phyloP scores from a whole-genome alignment of 2,113 vertebrate species.

The Phyllostomus discolor region DNA sequence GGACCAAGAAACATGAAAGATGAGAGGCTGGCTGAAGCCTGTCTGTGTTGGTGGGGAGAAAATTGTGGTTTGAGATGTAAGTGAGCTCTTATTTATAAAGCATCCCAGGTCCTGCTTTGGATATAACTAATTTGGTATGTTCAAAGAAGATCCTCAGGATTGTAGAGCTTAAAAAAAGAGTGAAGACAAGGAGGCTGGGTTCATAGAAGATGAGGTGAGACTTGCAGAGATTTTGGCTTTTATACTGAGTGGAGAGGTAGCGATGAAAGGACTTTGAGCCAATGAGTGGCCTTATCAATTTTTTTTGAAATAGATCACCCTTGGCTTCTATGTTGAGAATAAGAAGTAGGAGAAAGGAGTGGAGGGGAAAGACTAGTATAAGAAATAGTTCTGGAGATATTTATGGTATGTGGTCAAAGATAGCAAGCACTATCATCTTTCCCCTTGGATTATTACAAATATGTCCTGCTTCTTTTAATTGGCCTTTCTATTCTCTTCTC shows the following conservation, averaged over 20 bases:
- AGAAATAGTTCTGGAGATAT: background rate
- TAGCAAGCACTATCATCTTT: background rate
- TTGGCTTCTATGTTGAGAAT: background rate
- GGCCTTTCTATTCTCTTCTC: background rate
- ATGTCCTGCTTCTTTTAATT: background rate
- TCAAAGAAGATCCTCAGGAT: background rate
- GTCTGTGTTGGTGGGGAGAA: background rate
- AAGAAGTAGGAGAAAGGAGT: background rate
- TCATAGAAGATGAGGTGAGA: background rate
- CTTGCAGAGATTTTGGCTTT: background rate
- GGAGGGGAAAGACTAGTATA: background rate
- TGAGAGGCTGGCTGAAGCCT: background rate
- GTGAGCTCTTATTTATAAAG: background rate
- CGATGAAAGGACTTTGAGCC: background rate
- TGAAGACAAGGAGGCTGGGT: background rate
- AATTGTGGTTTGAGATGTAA: background rate
- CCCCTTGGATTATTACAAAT: background rate
- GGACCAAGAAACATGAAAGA: background rate
- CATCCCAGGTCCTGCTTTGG: background rate
- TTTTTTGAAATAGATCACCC: background rate
- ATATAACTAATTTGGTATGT: background rate
- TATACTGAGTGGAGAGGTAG: background rate
- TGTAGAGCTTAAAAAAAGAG: background rate
- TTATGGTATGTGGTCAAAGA: fast-evolving
- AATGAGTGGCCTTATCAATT: background rate